Base-by-base conservation (phyloP, 2,797 vertebrate genomes). In the Thalassophryne amazonica region DNA sequence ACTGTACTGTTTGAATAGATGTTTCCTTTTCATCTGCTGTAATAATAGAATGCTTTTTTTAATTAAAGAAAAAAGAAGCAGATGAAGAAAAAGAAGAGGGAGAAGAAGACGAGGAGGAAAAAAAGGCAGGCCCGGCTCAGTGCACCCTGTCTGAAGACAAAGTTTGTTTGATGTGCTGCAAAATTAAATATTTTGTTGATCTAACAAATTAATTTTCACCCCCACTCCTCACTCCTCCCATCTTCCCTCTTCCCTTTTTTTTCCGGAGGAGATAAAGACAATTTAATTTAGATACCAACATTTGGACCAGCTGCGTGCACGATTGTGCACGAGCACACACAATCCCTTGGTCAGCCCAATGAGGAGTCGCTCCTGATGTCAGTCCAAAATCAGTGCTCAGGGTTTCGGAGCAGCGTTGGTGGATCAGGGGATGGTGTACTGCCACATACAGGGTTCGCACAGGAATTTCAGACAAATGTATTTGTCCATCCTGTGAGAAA, bases 41-140 rank as follows among this genome's bases (percentile, higher is more conserved):
- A 92, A 92, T 92, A 92, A 92, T 91, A 89, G 86, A 89, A 89
- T 87, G 89, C 80, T 88, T 88, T 91, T 90, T 92, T 90, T 92
- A 91, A 92, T 90, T 91, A 89, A 88, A 84, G 69, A 69, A 69
- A 69, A 71, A 74, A 52, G 69, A 68, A 46, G 69, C 60, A 78
- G 80, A 79, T 68, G 77, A 83, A 80, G 73, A 84, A 76, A 60
- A 69, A 76, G 74, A 72, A 60, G 60, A 67, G 39, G 62, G 70
- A 58, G 67, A 71, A 58, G 62, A 61, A 61, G 52, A 39, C 62
- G 70, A 58, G 67, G 71, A 58, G 62, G 61, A 61, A 52, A 59
- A 68, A 68, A 72, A 76, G 69, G 74, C 70, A 13, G 68, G 68
- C 72, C 73, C 41, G 85, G 82, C 82, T 88, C 81, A 60, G 83